Evolutionary conservation across 2,113 vertebrate genomes (phyloP), one percentile per base, ranked within the genome.

Genomic region (Chiloscyllium plagiosum): DNA sequence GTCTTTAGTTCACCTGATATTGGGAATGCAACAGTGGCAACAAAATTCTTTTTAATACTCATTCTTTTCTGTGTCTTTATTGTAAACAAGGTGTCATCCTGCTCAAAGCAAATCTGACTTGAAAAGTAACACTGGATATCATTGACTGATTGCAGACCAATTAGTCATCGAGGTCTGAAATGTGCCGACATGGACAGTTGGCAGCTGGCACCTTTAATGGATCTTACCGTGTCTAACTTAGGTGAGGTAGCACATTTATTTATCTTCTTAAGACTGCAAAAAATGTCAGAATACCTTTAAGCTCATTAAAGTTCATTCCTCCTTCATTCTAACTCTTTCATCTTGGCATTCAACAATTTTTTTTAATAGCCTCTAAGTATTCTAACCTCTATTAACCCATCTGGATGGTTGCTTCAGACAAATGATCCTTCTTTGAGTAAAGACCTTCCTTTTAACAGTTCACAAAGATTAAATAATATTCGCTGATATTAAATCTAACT

Each of bases 31-130:
- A 70, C 94, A 52, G n/a, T 66, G 56, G 22, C 26, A 33, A 29
- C 42, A 72, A 70, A 33, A 17, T 70, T 76, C 68, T 33, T 33
- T 76, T 72, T 72, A 29, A 95, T 26, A 33, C 42, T 72, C 68
- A 72, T 47, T 72, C 69, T 47, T 70, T 47, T 61, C 94, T 52
- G 94, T 47, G 47, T 42, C 42, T 95, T 42, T 50, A 93, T 52
- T 72, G 94, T 95, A 95, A 95, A 95, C 72, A 68, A 95, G 94
- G 94, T 95, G 94, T 76, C 94, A 70, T 95, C 68, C 26, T 72
- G 94, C 72, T 47, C 42, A 95, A 95, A 52, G 94, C 68, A 50
- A 95, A 70, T 76, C 69, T 26, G 94, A 95, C 94, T 72, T 76
- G 94, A 95, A 95, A 95, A 76, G 72, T 95, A 24, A 95, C 94